These are phyloP conservation scores for Bradypodion pumilum DNA, from an alignment of 2,797 vertebrate species.

Conservation along the genomic window DNA sequence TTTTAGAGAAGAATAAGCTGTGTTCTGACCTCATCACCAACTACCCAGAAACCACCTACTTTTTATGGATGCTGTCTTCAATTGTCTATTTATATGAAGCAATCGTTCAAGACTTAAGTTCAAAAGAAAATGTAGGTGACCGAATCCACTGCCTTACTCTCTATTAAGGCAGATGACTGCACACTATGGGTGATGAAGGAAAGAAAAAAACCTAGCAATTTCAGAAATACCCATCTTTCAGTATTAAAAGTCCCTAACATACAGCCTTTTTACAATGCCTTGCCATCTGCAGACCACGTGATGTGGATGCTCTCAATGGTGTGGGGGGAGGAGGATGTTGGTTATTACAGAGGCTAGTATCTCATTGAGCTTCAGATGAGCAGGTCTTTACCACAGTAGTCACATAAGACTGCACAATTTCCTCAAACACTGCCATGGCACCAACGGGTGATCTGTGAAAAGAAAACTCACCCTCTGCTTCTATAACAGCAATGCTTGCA, in stretches of 20 bases:
- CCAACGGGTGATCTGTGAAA: no score
- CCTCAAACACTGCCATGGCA: no score
- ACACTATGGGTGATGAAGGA: not conserved
- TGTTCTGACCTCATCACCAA: fast-evolving
- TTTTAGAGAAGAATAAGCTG: not conserved
- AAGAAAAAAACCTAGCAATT: not conserved
- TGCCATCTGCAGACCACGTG: not conserved
- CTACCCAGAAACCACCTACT: not conserved
- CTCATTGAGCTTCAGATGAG: no score
- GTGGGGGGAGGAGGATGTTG: not conserved
- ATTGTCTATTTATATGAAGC: not conserved
- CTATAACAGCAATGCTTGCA: no score
- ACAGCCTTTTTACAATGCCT: not conserved
- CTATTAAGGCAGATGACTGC: not conserved
- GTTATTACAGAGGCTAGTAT: constrained; percentile 6
- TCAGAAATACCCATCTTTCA: not conserved
- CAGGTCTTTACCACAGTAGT: no score
- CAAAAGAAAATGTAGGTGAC: not conserved
- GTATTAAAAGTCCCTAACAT: not conserved
- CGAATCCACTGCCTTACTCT: constrained; percentile 13
- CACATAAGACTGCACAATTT: no score
- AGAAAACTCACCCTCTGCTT: no score
- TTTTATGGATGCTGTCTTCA: not conserved
- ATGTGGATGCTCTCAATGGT: constrained; percentile 11
- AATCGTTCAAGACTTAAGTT: constrained; percentile 15